Conservation (phyloP, 2,888 invertebrate species). For the Perdita meconis region DNA sequence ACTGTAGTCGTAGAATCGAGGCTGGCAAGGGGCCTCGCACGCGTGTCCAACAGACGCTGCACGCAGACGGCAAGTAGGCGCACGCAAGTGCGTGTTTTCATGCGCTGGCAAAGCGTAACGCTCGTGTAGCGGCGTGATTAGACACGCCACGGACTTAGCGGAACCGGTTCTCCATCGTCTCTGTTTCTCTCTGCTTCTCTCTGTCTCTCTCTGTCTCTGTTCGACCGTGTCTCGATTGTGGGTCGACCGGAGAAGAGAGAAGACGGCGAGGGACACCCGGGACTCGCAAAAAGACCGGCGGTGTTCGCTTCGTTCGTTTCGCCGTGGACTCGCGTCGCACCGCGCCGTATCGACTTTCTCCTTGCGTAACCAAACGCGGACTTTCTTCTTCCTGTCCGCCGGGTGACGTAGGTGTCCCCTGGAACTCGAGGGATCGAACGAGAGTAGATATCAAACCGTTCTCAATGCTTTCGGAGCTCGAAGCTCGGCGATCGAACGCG, state of each 20-base stretch:
- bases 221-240: conserved; percentile 47
- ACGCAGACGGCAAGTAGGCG: neutral
- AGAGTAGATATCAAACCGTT: too few species aligned
- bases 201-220: conserved; percentile 29
- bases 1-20: conserved; percentile 12
- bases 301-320: conserved; percentile 59
- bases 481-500: neutral
- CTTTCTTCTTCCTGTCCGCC: conserved; percentile 56
- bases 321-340: too few species aligned
- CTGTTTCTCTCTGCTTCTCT: conserved; percentile 36
- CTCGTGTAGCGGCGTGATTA: conserved; percentile 78
- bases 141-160: conserved; percentile 74
- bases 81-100: conserved; percentile 41
- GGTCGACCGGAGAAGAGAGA: conserved; percentile 40
- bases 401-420: too few species aligned
- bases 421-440: too few species aligned
- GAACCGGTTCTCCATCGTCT: conserved; percentile 73
- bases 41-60: conserved; percentile 36
- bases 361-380: conserved; percentile 70
- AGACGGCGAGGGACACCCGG: conserved; percentile 34
- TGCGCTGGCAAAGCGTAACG: conserved; percentile 69
- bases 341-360: conserved; percentile 73
- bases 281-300: conserved; percentile 47
- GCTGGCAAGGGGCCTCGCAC: conserved; percentile 22
- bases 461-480: neutral